Evolutionary conservation across 2,888 invertebrate genomes (phyloP), one percentile per base, ranked within the genome.

Genomic region (Ethmia dodecea): DNA sequence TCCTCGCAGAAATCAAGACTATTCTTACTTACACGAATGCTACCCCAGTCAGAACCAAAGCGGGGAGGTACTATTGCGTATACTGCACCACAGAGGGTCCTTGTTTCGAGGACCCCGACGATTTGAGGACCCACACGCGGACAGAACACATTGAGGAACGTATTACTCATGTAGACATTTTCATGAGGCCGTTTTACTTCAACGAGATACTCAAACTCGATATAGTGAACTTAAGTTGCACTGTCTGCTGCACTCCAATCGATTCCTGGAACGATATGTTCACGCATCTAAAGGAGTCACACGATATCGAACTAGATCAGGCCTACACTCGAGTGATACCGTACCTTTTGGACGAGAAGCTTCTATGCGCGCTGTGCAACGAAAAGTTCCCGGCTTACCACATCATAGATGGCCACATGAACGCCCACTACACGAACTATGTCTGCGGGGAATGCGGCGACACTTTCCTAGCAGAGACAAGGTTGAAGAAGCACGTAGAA

Each of bases 361-460:
- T 63, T 0, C 26, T 37, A 1, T 83, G 81, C 31, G 68, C 60
- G 0, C 18, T 80, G 0, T 83, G 83, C 11, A 29, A 49, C 0
- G 51, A 68, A 3, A 15, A 20, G 0, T 72, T 60, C 5, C 20
- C 52, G 0, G 62, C 59, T 4, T 74, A 63, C 10, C 55, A 61
- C 3, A 52, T 49, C 3, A 12, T 80, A 2, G 79, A 81, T 26
- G 38, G 48, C 0, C 81, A 83, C 38, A 80, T 83, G 79, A 80
- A 81, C 20, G 47, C 54, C 0, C 81, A 81, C 31, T 81, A 69
- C 15, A 55, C 51, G 2, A 81, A 77, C 8, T 70, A 73, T 4
- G 59, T 79, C 0, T 83, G 81, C 12, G 55, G 59, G 0, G 60
- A 67, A 0, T 81, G 81, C 9, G 81, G 79, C 0, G 75, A 73